phyloP scores from a whole-genome alignment of 2,797 vertebrate genomes.

The Echiichthys vipera region DNA sequence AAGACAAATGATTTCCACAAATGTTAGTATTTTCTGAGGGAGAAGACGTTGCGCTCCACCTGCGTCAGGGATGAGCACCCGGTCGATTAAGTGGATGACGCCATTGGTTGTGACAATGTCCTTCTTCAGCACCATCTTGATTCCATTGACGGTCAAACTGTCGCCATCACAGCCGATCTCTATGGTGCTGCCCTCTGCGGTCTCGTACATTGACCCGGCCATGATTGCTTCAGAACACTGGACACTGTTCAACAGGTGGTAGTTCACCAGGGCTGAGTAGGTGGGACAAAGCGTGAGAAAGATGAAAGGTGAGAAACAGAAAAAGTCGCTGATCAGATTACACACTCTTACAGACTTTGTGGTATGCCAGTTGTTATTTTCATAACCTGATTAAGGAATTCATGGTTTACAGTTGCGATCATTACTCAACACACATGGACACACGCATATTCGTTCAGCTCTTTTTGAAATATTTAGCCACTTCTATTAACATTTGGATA shows the following conservation, averaged over 20 bases:
- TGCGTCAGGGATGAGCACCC: slow-evolving; percentile 93
- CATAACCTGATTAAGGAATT: neutral
- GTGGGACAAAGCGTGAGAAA: neutral
- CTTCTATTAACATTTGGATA: slow-evolving; percentile 44
- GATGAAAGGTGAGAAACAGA: neutral
- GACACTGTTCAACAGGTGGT: slow-evolving; percentile 91
- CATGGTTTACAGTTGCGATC: neutral
- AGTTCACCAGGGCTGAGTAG: slow-evolving; percentile 90
- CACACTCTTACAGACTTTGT: neutral
- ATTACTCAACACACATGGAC: slow-evolving; percentile 1
- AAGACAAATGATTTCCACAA: neutral
- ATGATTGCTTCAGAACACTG: slow-evolving; percentile 97
- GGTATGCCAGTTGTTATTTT: neutral
- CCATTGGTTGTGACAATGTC: slow-evolving; percentile 95
- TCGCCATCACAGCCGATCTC: slow-evolving; percentile 94
- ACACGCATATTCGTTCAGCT: neutral
- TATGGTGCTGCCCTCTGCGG: slow-evolving; percentile 91
- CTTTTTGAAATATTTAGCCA: slow-evolving; percentile 31
- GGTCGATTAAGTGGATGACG: slow-evolving; percentile 93
- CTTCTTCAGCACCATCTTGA: slow-evolving; percentile 96
- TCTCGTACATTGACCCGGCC: slow-evolving; percentile 89
- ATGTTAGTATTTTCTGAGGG: neutral
- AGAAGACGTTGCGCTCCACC: slow-evolving; percentile 82
- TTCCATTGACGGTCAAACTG: slow-evolving; percentile 93
- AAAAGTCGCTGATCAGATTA: neutral